phyloP scores from a whole-genome alignment of 2,797 vertebrate species.

The Oreochromis mossambicus region DNA sequence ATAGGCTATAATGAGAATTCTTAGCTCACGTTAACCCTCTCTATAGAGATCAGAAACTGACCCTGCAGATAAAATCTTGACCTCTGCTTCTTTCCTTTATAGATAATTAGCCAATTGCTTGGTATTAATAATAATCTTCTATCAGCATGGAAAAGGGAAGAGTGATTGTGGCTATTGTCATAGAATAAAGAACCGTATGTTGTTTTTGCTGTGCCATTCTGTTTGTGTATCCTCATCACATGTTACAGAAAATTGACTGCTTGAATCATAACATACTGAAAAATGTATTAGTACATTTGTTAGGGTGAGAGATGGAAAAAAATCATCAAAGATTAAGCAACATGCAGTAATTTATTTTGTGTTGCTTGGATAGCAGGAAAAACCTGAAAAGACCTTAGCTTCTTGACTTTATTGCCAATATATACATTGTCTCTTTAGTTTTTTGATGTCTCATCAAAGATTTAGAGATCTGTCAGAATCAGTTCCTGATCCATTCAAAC shows the following conservation, averaged over 20 bases:
- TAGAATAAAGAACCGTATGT: not conserved
- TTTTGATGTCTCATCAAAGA: not conserved
- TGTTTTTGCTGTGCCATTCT: not conserved
- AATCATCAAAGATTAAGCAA: not conserved
- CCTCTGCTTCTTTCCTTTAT: slow-evolving; percentile 15
- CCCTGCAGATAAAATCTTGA: slow-evolving; percentile 39
- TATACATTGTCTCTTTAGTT: not conserved
- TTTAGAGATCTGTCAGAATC: not conserved
- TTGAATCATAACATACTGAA: not conserved
- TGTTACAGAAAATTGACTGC: not conserved
- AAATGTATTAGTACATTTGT: not conserved
- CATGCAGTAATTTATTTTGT: not conserved
- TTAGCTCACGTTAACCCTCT: slow-evolving; percentile 2
- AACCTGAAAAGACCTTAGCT: not conserved
- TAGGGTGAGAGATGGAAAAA: not conserved
- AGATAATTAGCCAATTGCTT: slow-evolving; percentile 44
- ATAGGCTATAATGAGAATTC: slow-evolving; percentile 30
- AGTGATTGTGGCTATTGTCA: not conserved
- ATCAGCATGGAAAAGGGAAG: not conserved
- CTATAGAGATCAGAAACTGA: not conserved
- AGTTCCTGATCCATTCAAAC: not conserved
- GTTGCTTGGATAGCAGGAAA: not conserved
- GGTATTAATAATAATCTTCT: slow-evolving; percentile 28
- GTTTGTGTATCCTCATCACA: not conserved
- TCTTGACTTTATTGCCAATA: not conserved